A percentile compares a stretch with the other conserved stretches of the same genome.
phyloP scores from a whole-genome alignment of 2,888 invertebrate species.

The Cancer borealis region DNA sequence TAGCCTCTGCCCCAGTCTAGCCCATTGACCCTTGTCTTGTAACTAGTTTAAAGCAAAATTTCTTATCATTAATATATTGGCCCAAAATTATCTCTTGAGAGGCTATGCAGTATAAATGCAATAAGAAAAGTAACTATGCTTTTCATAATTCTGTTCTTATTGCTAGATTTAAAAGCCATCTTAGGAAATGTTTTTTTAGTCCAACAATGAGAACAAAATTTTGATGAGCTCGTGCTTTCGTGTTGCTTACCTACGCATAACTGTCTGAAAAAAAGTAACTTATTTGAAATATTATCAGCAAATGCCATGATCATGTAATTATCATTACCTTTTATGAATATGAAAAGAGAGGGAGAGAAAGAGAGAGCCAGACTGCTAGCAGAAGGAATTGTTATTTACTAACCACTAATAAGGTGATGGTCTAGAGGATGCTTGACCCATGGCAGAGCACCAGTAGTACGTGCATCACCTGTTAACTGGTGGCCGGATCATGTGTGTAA shows the following conservation, averaged over 20 bases:
- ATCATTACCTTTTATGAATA: background rate
- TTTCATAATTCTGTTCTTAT: background rate
- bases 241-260: background rate
- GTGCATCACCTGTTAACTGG: conserved; percentile 48
- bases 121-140: background rate
- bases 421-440: conserved; percentile 56
- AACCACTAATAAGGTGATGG: conserved; percentile 64
- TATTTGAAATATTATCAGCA: background rate
- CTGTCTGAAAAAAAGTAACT: background rate
- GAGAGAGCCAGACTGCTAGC: conserved; percentile 46
- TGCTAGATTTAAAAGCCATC: background rate
- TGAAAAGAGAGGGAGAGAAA: background rate
- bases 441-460: conserved; percentile 17
- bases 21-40: conserved; percentile 46
- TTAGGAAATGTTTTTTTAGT: background rate
- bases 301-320: background rate
- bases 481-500: conserved; percentile 12
- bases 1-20: conserved; percentile 46
- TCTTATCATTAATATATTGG: background rate
- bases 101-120: conserved; percentile 13
- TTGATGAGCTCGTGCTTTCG: background rate
- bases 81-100: background rate
- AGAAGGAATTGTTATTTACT: conserved; percentile 59
- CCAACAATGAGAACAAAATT: background rate
- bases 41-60: background rate